Conservation (phyloP, 2,888 invertebrate genomes). For the Globia sparganii region DNA sequence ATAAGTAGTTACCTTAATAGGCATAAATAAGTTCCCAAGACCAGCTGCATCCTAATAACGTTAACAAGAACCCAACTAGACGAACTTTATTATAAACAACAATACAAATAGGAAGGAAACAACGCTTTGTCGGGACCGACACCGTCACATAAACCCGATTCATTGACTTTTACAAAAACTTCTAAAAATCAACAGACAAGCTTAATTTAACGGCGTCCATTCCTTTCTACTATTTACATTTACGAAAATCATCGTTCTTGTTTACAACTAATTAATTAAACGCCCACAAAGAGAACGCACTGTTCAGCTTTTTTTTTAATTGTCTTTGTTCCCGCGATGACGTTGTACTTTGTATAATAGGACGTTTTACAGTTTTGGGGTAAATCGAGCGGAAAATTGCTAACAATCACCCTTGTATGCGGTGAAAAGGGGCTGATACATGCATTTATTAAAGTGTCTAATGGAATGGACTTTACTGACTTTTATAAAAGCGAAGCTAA, state of each 20-base stretch:
- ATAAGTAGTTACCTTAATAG: neutral
- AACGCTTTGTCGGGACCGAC: conserved; percentile 72
- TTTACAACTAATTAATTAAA: conserved; percentile 90
- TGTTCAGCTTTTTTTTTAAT: conserved; percentile 81
- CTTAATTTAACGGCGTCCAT: conserved; percentile 83
- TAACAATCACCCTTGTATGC: conserved; percentile 76
- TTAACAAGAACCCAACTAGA: conserved; percentile 57
- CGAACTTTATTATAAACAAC: conserved; percentile 76
- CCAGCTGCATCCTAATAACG: conserved; percentile 43
- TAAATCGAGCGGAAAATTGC: conserved; percentile 90
- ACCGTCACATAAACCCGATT: conserved; percentile 69
- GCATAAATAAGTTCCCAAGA: conserved; percentile 5
- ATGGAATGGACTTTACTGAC: conserved; percentile 26
- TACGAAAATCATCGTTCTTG: conserved; percentile 89
- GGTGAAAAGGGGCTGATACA: conserved; percentile 55
- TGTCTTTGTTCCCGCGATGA: conserved; percentile 82
- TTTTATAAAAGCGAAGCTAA: conserved; percentile 10
- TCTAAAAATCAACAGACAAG: conserved; percentile 82
- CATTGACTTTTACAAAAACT: conserved; percentile 71
- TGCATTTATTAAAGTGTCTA: conserved; percentile 53
- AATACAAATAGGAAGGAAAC: conserved; percentile 80
- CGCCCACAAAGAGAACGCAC: conserved; percentile 80
- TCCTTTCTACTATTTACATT: conserved; percentile 88
- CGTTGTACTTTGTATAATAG: conserved; percentile 78
- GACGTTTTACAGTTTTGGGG: conserved; percentile 82